Base-by-base conservation (phyloP, 1,140 invertebrate species). In the Zaprionus inermis region DNA sequence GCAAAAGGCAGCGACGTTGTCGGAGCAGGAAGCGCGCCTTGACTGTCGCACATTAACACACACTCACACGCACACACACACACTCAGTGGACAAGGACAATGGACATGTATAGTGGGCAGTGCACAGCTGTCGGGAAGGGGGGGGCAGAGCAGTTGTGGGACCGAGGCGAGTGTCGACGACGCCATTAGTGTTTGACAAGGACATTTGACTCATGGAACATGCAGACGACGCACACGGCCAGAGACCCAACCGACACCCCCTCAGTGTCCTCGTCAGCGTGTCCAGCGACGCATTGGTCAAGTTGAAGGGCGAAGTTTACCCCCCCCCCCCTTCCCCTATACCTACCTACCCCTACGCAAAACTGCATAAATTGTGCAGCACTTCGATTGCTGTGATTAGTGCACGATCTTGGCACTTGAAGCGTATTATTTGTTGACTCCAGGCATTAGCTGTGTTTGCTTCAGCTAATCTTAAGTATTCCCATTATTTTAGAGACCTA, bases 181-280 rank as follows among this genome's bases (percentile, higher is more conserved):
- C 77, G 84, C 84, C 83, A 88, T 88, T 88, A 88, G 84, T 89
- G 74, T 83, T 81, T 78, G 80, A 89, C 83, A 88, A 88, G 84
- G 83, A 83, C 84, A 89, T 78, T 72, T 72, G 74, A 57, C 63
- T 79, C 66, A 81, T 49, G 51, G 30, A 56, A 54, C 61, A 68
- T 68, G 58, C 68, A 77, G 41, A 52, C 65, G 58, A 28, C 24
- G 24, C 24, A 28, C 54, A 69, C 58, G 41, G 18, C 30, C 69
- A 38, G 20, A 64, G 65, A 79, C 59, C 71, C 63, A 72, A 49
- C 55, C 59, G 20, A 36, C 51, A 36, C 44, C 55, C 63, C 58
- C 52, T 59, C 51, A 22, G 4, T 7, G 3, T 20, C 41, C 12
- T 1, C 18, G 12, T 14, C 24, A 12, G 44, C 12, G 9, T 3